A percentile compares a stretch with the other conserved stretches of the same genome.
Conservation (phyloP, 2,888 invertebrate species). For the Himalopsyche japonica region DNA sequence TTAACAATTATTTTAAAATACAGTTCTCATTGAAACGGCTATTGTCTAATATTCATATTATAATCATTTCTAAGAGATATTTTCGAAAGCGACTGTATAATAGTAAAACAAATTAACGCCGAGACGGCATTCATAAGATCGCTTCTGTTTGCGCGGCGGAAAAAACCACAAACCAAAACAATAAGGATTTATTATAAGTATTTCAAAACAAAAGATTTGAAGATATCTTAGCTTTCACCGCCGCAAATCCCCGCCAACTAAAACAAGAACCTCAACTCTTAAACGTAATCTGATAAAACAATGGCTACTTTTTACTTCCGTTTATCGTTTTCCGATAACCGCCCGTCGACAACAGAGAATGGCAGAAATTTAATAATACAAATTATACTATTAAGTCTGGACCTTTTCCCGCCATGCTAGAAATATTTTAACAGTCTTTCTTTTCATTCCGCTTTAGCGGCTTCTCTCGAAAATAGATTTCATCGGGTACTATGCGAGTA, state of each 20-base stretch:
- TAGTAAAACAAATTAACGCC: background rate
- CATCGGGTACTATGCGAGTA: background rate
- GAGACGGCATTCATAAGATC: background rate
- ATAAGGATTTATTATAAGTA: conserved; percentile 19
- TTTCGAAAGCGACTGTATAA: background rate
- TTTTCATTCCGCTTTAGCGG: background rate
- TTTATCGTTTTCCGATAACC: conserved; percentile 38
- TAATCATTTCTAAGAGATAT: background rate
- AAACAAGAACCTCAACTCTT: background rate
- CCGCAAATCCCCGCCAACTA: conserved; percentile 2
- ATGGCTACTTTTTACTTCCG: conserved; percentile 16
- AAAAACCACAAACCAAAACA: conserved; percentile 20
- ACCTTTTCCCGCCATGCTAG: background rate
- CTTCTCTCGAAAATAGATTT: background rate
- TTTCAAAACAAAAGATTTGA: conserved; percentile 15
- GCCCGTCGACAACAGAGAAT: conserved; percentile 16
- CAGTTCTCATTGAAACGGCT: too few species aligned
- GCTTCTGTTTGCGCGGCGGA: background rate
- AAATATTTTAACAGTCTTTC: background rate
- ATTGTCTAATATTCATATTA: background rate
- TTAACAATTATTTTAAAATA: too few species aligned
- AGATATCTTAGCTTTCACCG: background rate
- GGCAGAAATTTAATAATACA: conserved; percentile 14
- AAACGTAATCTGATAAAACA: conserved; percentile 11
- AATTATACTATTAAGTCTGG: background rate